A percentile compares a stretch with the other conserved stretches of the same genome.
These are phyloP conservation scores for Lysandra coridon DNA, from an alignment of 2,888 invertebrate genomes.

Conservation along the genomic window DNA sequence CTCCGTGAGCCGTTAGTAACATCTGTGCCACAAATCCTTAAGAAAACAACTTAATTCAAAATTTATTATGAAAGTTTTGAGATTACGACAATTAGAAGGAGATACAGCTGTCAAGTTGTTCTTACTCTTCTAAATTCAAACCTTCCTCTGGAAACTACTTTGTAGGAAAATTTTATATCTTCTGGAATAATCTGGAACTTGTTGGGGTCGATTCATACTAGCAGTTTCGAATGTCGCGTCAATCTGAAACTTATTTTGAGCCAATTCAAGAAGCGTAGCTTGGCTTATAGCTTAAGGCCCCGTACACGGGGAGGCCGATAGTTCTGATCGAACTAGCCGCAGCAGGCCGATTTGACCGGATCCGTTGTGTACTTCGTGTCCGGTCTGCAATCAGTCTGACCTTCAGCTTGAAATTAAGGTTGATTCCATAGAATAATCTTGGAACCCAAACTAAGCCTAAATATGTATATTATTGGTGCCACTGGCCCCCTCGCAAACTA, in stretches of 20 bases:
- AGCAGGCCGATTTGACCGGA: neutral
- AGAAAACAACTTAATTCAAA: neutral
- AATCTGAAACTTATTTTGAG: neutral
- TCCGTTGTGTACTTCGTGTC: neutral
- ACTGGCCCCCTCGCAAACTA: too few relatives aligned
- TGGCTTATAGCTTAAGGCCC: neutral
- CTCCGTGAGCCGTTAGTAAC: neutral
- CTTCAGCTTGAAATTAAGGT: too few relatives aligned
- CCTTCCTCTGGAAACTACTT: neutral
- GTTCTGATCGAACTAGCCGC: neutral
- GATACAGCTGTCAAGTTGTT: neutral
- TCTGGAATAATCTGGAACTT: neutral
- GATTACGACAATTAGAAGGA: conserved; percentile 2
- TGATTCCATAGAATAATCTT: too few relatives aligned
- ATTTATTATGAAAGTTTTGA: conserved; percentile 12
- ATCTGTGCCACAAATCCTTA: conserved; percentile 15
- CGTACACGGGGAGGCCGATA: neutral
- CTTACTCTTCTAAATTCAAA: neutral
- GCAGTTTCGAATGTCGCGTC: neutral
- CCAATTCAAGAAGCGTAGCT: neutral
- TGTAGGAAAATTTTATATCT: neutral
- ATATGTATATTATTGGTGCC: too few relatives aligned
- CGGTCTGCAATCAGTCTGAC: too few relatives aligned
- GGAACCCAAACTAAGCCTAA: too few relatives aligned
- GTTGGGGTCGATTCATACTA: neutral